Conservation (phyloP, 2,113 vertebrate genomes). For the Miniopterus natalensis region DNA sequence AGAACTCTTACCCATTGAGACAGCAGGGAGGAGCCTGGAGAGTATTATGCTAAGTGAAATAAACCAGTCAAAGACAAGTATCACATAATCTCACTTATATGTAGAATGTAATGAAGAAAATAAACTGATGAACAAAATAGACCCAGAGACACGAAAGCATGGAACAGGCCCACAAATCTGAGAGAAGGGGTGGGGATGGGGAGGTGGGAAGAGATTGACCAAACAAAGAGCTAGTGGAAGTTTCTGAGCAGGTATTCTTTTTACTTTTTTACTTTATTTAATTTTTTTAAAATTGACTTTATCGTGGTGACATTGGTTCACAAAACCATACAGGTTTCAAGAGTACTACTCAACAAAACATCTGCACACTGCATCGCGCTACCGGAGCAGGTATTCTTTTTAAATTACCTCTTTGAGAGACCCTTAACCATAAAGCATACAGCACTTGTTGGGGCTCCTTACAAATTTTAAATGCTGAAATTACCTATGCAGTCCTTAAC, state of each 20-base stretch:
- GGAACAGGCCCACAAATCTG: no score
- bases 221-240: not conserved
- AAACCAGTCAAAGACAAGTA: no score
- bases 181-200: no score
- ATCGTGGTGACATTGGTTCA: not conserved
- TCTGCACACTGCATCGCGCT: not conserved
- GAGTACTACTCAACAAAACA: not conserved
- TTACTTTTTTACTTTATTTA: not conserved
- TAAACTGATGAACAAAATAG: no score
- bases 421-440: not conserved
- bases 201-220: no score
- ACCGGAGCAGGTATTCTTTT: not conserved
- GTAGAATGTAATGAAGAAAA: no score
- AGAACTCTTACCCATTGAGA: no score
- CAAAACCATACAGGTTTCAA: not conserved
- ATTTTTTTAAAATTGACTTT: not conserved
- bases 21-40: no score
- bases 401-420: not conserved
- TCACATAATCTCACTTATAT: no score
- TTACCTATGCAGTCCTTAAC: not conserved
- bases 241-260: slow-evolving; percentile 22
- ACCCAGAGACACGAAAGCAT: no score
- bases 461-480: not conserved
- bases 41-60: no score
- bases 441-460: not conserved